Conservation (phyloP, 1,140 invertebrate species). For the Orchestia grillus region DNA sequence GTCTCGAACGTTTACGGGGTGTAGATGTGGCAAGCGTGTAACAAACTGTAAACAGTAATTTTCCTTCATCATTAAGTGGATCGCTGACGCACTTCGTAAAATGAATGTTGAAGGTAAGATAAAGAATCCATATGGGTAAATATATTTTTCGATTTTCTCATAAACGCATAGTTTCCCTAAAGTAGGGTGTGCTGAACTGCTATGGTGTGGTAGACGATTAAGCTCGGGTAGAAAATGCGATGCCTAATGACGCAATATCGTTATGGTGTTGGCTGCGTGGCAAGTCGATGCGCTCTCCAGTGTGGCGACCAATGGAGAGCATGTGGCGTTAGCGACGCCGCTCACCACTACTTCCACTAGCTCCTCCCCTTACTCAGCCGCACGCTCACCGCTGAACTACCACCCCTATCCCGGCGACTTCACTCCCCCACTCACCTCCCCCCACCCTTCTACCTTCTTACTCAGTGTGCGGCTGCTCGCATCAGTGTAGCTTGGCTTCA, state of each 20-base stretch:
- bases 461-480: slow-evolving; percentile 34
- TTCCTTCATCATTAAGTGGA: neutral
- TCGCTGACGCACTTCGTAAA: neutral
- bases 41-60: neutral
- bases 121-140: neutral
- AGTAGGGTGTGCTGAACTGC: neutral
- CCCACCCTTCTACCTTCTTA: neutral
- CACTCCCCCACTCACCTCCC: neutral
- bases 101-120: neutral
- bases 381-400: slow-evolving; percentile 23
- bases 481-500: slow-evolving; percentile 38
- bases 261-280: slow-evolving; percentile 27
- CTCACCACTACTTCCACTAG: slow-evolving; percentile 31
- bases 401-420: neutral
- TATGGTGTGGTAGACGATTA: neutral
- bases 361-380: slow-evolving; percentile 46
- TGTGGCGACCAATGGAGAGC: slow-evolving; percentile 49
- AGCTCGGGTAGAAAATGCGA: neutral
- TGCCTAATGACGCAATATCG: slow-evolving; percentile 1
- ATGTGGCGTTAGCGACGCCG: slow-evolving; percentile 2
- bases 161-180: neutral
- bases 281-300: neutral
- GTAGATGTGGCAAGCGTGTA: slow-evolving; percentile 12
- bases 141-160: neutral
- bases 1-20: slow-evolving; percentile 13